Conservation (phyloP, 1,140 invertebrate species). For the Lucilia sericata region DNA sequence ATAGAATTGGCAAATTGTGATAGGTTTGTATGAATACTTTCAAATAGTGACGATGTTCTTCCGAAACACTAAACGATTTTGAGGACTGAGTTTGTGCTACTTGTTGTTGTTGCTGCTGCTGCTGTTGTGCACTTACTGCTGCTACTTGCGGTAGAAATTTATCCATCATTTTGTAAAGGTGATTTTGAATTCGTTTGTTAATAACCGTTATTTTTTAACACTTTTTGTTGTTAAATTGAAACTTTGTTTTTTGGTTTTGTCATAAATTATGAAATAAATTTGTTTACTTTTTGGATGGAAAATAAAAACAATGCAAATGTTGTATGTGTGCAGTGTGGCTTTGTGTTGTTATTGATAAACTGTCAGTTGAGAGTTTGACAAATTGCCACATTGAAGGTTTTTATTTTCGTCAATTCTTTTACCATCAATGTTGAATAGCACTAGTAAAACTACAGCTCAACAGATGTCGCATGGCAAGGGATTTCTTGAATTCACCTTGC, state of each 20-base stretch:
- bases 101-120: conserved; percentile 6
- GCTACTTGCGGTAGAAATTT: conserved; percentile 34
- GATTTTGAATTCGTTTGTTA: conserved; percentile 6
- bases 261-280: not conserved
- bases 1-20: conserved; percentile 60
- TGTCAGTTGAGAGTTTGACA: conserved; percentile 59
- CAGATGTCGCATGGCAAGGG: not conserved
- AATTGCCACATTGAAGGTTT: conserved; percentile 60
- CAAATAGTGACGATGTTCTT: conserved; percentile 63
- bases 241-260: conserved; percentile 47
- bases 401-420: not conserved
- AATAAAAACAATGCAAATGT: conserved; percentile 33
- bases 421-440: not conserved
- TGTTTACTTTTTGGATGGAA: not conserved
- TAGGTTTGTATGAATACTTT: conserved; percentile 64
- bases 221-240: not conserved
- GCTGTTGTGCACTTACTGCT: conserved; percentile 49
- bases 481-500: too few relatives aligned
- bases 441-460: not conserved
- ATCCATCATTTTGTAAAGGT: conserved; percentile 43
- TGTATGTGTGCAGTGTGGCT: conserved; percentile 14
- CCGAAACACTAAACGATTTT: conserved; percentile 57
- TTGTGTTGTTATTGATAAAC: conserved; percentile 55
- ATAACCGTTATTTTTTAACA: conserved; percentile 21
- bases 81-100: not conserved